Conservation (phyloP, 2,888 invertebrate species). For the Sisyra nigra region DNA sequence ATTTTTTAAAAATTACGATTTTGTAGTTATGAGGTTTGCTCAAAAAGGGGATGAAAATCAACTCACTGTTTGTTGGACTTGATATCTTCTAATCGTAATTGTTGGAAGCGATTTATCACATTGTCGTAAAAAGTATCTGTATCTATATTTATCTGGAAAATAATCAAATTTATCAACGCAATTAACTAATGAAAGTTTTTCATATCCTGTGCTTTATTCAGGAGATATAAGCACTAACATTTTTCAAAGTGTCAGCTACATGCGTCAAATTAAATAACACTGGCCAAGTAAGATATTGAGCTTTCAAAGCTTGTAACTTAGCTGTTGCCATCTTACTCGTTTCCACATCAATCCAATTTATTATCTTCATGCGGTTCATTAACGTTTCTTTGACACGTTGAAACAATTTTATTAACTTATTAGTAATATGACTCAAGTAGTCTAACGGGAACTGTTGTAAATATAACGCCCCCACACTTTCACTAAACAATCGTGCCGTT, state of each 20-base stretch:
- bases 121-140: constrained; percentile 28
- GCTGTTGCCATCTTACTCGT: constrained; percentile 27
- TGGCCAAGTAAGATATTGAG: constrained; percentile 28
- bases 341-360: constrained; percentile 29
- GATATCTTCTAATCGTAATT: constrained; percentile 19
- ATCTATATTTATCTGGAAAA: constrained; percentile 23
- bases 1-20: no score
- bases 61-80: constrained; percentile 8
- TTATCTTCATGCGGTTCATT: constrained; percentile 23
- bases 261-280: constrained; percentile 16
- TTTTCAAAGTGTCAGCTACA: constrained; percentile 13
- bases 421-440: constrained; percentile 24
- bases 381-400: constrained; percentile 26
- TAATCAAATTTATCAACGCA: neutral
- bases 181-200: constrained; percentile 1
- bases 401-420: constrained; percentile 21
- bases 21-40: no score
- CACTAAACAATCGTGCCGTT: constrained; percentile 24
- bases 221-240: constrained; percentile 12
- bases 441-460: constrained; percentile 27
- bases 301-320: constrained; percentile 26
- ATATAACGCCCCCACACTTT: constrained; percentile 29
- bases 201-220: constrained; percentile 3
- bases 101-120: constrained; percentile 24
- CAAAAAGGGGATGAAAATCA: no score